These are phyloP conservation scores for Biston betularia DNA, from an alignment of 2,888 invertebrate species.

Conservation along the genomic window DNA sequence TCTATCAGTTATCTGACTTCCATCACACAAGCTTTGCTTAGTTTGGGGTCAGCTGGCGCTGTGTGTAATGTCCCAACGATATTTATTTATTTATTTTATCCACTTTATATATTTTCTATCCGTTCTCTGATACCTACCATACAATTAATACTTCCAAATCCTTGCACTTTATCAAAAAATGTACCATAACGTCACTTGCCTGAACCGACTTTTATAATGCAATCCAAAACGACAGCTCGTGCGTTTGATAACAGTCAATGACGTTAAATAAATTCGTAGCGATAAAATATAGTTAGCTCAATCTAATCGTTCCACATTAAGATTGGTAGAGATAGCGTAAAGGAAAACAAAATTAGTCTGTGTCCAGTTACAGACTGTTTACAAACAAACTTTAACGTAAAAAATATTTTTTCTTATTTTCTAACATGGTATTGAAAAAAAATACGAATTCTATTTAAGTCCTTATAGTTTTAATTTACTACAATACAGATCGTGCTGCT, in stretches of 20 bases:
- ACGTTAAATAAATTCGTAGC: slow-evolving; percentile 28
- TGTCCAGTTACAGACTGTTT: slow-evolving; percentile 21
- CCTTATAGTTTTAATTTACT: too few relatives aligned
- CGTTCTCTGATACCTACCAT: slow-evolving; percentile 4
- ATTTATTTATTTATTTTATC: too few relatives aligned
- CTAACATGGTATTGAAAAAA: too few relatives aligned
- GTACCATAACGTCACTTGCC: slow-evolving; percentile 12
- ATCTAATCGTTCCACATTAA: slow-evolving; percentile 27
- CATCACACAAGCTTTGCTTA: slow-evolving; percentile 4
- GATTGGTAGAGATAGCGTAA: slow-evolving; percentile 1
- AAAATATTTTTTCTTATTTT: background rate
- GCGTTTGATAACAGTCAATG: slow-evolving; percentile 17
- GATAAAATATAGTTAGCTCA: slow-evolving; percentile 21
- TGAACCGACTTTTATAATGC: slow-evolving; percentile 21
- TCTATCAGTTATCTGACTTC: background rate
- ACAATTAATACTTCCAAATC: slow-evolving; percentile 3
- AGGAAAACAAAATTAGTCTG: slow-evolving; percentile 7
- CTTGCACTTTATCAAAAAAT: slow-evolving; percentile 13
- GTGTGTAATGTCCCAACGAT: too few relatives aligned
- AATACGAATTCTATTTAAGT: too few relatives aligned
- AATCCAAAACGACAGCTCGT: slow-evolving; percentile 22
- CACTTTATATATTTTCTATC: too few relatives aligned
- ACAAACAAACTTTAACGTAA: slow-evolving; percentile 29
- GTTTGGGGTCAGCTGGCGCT: too few relatives aligned
- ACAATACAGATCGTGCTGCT: background rate